phyloP scores from a whole-genome alignment of 2,797 vertebrate species.

The Phyllotis vaccarum region DNA sequence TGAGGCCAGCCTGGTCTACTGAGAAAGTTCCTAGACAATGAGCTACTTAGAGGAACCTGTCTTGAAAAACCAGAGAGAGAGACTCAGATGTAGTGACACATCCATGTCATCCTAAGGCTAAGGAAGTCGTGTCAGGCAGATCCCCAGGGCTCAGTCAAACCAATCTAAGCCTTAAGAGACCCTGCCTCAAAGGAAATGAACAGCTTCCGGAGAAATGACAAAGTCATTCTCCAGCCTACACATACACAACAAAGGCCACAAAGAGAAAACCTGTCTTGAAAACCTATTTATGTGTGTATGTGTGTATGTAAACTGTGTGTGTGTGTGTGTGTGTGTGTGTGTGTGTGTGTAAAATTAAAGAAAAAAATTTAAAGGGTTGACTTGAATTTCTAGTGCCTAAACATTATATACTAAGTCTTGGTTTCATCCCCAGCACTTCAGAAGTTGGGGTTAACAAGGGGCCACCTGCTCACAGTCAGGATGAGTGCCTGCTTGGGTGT shows the following conservation, averaged over 20 bases:
- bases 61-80: neutral
- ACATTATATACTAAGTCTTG: neutral
- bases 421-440: neutral
- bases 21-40: neutral
- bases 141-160: neutral
- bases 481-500: neutral
- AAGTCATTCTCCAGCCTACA: neutral
- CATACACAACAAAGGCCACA: neutral
- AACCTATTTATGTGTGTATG: neutral
- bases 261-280: neutral
- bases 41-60: neutral
- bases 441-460: neutral
- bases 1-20: neutral
- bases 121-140: neutral
- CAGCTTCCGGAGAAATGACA: neutral
- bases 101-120: neutral
- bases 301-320: too few species aligned
- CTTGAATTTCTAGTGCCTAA: neutral
- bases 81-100: neutral
- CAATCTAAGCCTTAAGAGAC: neutral
- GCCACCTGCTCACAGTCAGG: neutral
- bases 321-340: too few species aligned
- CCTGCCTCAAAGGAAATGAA: neutral
- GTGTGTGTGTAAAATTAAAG: neutral
- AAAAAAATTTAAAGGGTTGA: neutral